phyloP scores from a whole-genome alignment of 2,797 vertebrate species.

The Anniella stebbinsi region DNA sequence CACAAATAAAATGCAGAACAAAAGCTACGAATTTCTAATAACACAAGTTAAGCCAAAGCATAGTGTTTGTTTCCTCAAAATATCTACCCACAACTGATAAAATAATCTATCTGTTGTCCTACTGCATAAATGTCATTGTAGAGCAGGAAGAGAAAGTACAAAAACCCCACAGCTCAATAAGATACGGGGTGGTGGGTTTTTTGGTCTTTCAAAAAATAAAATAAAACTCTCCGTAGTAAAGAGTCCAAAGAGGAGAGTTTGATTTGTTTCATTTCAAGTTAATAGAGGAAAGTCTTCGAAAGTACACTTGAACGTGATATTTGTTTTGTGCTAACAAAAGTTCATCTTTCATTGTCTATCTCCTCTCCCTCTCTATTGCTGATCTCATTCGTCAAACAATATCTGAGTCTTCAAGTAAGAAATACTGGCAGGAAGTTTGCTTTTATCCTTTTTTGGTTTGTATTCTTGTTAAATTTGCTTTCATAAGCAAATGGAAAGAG shows the following conservation, averaged over 20 bases:
- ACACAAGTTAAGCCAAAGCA: slow-evolving; percentile 61
- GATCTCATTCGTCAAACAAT: slow-evolving; percentile 65
- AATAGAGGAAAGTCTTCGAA: slow-evolving; percentile 63
- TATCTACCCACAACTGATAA: slow-evolving; percentile 62
- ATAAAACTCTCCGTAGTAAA: slow-evolving; percentile 67
- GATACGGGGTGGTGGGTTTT: slow-evolving; percentile 58
- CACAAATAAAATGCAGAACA: slow-evolving; percentile 78
- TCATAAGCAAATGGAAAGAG: slow-evolving; percentile 62
- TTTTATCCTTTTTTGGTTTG: slow-evolving; percentile 40
- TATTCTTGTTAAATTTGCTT: slow-evolving; percentile 39
- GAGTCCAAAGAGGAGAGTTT: slow-evolving; percentile 63
- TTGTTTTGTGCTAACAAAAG: slow-evolving; percentile 74
- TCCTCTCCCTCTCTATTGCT: slow-evolving; percentile 56
- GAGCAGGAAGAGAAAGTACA: slow-evolving; percentile 67
- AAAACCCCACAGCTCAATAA: slow-evolving; percentile 64
- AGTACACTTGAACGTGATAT: slow-evolving; percentile 72
- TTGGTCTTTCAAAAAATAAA: slow-evolving; percentile 74
- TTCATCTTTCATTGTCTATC: slow-evolving; percentile 63
- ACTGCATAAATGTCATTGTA: slow-evolving; percentile 61
- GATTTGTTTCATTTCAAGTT: slow-evolving; percentile 75
- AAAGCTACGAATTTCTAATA: slow-evolving; percentile 74
- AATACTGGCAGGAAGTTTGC: slow-evolving; percentile 40
- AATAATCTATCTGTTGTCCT: slow-evolving; percentile 55
- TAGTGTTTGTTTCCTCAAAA: slow-evolving; percentile 33
- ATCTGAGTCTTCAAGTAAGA: slow-evolving; percentile 61